A percentile compares a stretch with the other conserved stretches of the same genome.
Conservation (phyloP, 2,888 invertebrate genomes). For the Syrphus vitripennis region DNA sequence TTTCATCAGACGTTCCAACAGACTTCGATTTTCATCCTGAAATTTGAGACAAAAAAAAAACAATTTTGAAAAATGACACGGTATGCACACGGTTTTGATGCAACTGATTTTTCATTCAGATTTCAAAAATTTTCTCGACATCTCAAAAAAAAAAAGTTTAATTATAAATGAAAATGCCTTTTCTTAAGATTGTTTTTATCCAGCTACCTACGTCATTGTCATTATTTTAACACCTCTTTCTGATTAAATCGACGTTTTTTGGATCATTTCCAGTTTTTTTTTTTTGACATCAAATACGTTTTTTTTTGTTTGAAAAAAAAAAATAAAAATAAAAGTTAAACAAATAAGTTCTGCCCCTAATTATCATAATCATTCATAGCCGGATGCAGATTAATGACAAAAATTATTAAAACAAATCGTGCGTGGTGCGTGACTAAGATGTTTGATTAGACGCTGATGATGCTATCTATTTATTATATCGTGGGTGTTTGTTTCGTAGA, state of each 20-base stretch:
- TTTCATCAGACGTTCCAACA: slow-evolving; percentile 93
- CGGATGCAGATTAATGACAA: slow-evolving; percentile 14
- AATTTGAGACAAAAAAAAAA: slow-evolving; percentile 76
- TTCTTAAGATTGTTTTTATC: no score
- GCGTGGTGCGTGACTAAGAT: slow-evolving; percentile 40
- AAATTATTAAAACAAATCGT: slow-evolving; percentile 33
- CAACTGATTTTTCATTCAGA: slow-evolving; percentile 35
- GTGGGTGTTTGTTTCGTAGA: slow-evolving; percentile 20
- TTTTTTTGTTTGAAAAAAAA: neutral
- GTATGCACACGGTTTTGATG: slow-evolving; percentile 8
- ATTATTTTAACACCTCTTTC: slow-evolving; percentile 5
- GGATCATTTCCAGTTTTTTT: neutral
- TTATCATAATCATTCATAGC: slow-evolving; percentile 35
- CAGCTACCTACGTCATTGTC: slow-evolving; percentile 4
- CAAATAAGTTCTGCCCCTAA: neutral
- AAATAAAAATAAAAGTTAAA: neutral
- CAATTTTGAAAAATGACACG: slow-evolving; percentile 6
- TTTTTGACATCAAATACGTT: neutral
- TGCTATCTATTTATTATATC: slow-evolving; percentile 13
- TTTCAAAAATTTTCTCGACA: neutral
- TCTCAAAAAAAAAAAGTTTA: slow-evolving; percentile 1
- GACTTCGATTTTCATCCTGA: slow-evolving; percentile 92
- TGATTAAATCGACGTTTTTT: slow-evolving; percentile 13
- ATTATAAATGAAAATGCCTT: no score
- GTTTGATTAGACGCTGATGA: slow-evolving; percentile 33